These are phyloP conservation scores for Euplagia quadripunctaria DNA, from an alignment of 2,888 invertebrate species.

Conservation along the genomic window DNA sequence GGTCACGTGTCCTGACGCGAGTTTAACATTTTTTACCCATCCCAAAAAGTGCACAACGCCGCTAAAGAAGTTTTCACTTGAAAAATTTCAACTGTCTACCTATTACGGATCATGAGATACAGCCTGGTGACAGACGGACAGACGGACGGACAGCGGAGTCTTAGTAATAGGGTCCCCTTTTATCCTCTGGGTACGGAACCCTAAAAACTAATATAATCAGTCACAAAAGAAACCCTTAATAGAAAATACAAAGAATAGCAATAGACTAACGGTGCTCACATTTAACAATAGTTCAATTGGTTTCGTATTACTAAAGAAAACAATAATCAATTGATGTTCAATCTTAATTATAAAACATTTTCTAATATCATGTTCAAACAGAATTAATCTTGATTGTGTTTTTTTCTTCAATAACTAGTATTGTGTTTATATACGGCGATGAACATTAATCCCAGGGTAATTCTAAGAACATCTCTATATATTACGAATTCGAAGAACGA, in stretches of 20 bases:
- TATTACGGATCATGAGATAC: too few species aligned
- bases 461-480: constrained; percentile 5
- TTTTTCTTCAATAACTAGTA: background rate
- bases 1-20: too few species aligned
- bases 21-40: too few species aligned
- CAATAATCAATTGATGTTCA: constrained; percentile 34
- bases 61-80: too few species aligned
- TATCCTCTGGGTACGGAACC: too few species aligned
- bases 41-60: too few species aligned
- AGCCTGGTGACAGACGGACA: too few species aligned
- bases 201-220: background rate
- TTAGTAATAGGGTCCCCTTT: too few species aligned
- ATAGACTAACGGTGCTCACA: constrained; percentile 22
- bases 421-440: constrained; percentile 4
- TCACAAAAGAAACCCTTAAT: background rate
- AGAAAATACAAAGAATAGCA: constrained; percentile 14
- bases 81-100: too few species aligned
- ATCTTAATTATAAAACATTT: constrained; percentile 41
- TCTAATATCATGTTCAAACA: constrained; percentile 22
- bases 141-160: too few species aligned
- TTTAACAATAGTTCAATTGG: constrained; percentile 18
- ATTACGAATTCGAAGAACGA: background rate
- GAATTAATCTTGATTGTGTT: constrained; percentile 17
- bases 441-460: background rate
- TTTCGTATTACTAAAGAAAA: constrained; percentile 44